A percentile compares a stretch with the other conserved stretches of the same genome.
Conservation (phyloP, 2,113 vertebrate genomes). For the Saccopteryx leptura region DNA sequence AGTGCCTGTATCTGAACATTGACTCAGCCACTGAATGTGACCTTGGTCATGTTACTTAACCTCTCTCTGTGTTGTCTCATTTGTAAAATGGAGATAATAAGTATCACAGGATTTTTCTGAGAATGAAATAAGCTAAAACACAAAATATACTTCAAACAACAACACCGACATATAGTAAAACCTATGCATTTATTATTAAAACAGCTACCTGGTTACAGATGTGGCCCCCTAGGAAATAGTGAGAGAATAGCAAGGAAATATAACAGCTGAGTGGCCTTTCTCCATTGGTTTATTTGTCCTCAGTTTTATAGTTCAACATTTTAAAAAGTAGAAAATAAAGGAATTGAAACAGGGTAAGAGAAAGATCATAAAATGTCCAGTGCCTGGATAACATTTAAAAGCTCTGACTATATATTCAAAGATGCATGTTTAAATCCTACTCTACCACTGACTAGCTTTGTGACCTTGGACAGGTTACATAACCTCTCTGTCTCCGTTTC, state of each 20-base stretch:
- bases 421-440: background rate
- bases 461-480: background rate
- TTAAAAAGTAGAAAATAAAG: conserved; percentile 4
- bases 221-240: background rate
- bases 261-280: background rate
- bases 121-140: background rate
- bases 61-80: background rate
- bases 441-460: background rate
- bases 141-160: background rate
- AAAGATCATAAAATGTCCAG: background rate
- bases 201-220: background rate
- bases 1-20: background rate
- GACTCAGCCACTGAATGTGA: background rate
- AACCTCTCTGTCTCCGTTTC: background rate
- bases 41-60: background rate
- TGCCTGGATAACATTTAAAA: background rate
- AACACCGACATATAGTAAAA: background rate
- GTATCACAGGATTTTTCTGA: background rate
- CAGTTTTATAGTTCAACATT: conserved; percentile 1
- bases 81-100: conserved; percentile 14
- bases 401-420: background rate
- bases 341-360: background rate
- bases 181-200: background rate
- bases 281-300: background rate
- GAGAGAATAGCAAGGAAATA: background rate